Base-by-base conservation (phyloP, 2,113 vertebrate genomes). In the Sinosuthora webbiana region DNA sequence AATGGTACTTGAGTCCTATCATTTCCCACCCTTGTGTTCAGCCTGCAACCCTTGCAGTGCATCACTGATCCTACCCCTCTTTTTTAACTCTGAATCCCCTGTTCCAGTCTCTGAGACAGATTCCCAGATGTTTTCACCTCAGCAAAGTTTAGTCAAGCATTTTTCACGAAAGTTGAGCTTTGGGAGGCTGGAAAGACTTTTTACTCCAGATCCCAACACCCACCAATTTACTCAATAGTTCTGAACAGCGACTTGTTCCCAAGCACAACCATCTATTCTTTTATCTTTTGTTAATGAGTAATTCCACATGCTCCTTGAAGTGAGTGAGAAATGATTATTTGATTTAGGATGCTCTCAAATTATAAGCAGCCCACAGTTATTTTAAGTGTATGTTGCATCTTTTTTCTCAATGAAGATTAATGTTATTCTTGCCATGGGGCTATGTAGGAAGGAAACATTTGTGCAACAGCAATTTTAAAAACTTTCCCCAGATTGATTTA, bases 371-470 rank as follows among this genome's bases (percentile, higher is more conserved):
- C 42, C 73, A 69, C 37, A 67, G 85, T 77, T 74, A 77, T 67
- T 92, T 82, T 71, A 65, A 78, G 86, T 55, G 57, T n/a, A 42
- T 9, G 23, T 31, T 44, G 33, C 80, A 69, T 89, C 68, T 85
- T 94, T 94, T 83, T 90, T 44, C n/a, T 74, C 62, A 62, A 59
- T 63, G 64, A 79, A 90, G 92, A 93, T 91, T 59, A 68, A 95
- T 87, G 73, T 33, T 60, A 37, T 25, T 84, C 52, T 53, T 60
- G 55, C 80, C 25, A 2, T 0, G 2, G 69, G 86, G 73, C 52
- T 71, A 10, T 24, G 60, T 59, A 55, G 87, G 73, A 71, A 87
- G 80, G 88, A 94, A 95, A 93, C 15, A 25, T 50, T 91, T 81
- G 50, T 87, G 52, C 49, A 86, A 71, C 60, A 67, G 52, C 76